phyloP scores from a whole-genome alignment of 2,888 invertebrate genomes.

The Dasypogon diadema region DNA sequence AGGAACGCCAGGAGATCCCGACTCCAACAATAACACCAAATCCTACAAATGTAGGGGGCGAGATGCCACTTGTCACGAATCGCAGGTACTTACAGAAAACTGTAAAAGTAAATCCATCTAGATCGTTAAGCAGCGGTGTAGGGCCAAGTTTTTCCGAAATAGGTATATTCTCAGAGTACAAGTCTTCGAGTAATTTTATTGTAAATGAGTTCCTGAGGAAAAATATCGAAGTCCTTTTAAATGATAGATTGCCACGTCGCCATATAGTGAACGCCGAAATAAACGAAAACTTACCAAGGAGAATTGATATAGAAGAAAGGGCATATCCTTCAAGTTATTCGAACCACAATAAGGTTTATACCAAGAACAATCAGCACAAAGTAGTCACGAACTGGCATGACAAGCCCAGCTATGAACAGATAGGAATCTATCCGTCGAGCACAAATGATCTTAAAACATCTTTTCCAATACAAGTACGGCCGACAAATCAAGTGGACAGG shows the following conservation, averaged over 20 bases:
- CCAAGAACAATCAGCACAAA: slow-evolving; percentile 40
- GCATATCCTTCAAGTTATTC: not conserved
- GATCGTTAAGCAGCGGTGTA: not conserved
- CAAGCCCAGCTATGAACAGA: not conserved
- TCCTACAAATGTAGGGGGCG: slow-evolving; percentile 2
- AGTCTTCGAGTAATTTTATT: slow-evolving; percentile 56
- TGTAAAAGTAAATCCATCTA: slow-evolving; percentile 33
- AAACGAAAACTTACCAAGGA: not conserved
- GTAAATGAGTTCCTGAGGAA: slow-evolving; percentile 56
- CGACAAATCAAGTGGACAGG: not conserved
- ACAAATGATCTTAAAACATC: not conserved
- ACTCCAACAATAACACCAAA: not conserved
- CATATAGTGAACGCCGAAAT: not conserved
- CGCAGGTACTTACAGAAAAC: slow-evolving; percentile 56
- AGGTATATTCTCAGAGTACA: slow-evolving; percentile 52
- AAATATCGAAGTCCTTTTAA: slow-evolving; percentile 52
- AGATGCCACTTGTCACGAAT: slow-evolving; percentile 50
- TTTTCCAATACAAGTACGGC: not conserved
- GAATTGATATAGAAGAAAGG: not conserved
- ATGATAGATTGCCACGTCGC: slow-evolving; percentile 37
- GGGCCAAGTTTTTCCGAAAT: slow-evolving; percentile 5
- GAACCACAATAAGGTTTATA: slow-evolving; percentile 27
- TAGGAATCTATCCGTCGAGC: not conserved
- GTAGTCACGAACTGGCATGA: slow-evolving; percentile 50
- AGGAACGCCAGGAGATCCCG: not conserved